phyloP scores from a whole-genome alignment of 2,888 invertebrate genomes.

The Eulithis prunata region DNA sequence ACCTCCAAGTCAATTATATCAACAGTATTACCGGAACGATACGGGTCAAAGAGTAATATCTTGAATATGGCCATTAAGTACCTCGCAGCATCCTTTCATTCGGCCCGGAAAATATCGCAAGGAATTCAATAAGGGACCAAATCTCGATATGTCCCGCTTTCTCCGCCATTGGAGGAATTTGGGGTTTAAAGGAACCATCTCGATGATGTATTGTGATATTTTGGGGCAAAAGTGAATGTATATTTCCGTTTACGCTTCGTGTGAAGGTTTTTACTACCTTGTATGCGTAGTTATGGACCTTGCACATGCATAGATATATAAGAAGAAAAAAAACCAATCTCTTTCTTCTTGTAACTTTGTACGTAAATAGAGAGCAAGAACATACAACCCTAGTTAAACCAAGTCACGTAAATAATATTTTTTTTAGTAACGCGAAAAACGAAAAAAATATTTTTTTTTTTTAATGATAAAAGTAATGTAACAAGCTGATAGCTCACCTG shows the following conservation, averaged over 20 bases:
- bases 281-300: background rate
- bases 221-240: conserved; percentile 63
- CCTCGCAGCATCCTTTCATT: conserved; percentile 50
- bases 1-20: conserved; percentile 27
- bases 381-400: conserved; percentile 15
- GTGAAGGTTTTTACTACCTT: conserved; percentile 5
- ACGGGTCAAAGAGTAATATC: conserved; percentile 36
- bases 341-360: conserved; percentile 14
- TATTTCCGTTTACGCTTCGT: conserved; percentile 38
- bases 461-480: no score
- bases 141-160: conserved; percentile 60
- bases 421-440: no score
- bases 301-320: no score
- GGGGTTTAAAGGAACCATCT: conserved; percentile 52
- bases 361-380: conserved; percentile 15
- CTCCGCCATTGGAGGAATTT: conserved; percentile 65
- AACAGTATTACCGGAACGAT: conserved; percentile 24
- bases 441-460: no score
- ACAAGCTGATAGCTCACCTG: no score
- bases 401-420: conserved; percentile 7
- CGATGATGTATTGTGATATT: conserved; percentile 64
- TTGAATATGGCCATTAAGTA: conserved; percentile 51
- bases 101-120: conserved; percentile 54
- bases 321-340: no score
- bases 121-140: conserved; percentile 62